Percentiles rank a stretch among this genome's conserved stretches.
Conservation (phyloP, 2,113 vertebrate genomes). For the Grammatotria lemairii region DNA sequence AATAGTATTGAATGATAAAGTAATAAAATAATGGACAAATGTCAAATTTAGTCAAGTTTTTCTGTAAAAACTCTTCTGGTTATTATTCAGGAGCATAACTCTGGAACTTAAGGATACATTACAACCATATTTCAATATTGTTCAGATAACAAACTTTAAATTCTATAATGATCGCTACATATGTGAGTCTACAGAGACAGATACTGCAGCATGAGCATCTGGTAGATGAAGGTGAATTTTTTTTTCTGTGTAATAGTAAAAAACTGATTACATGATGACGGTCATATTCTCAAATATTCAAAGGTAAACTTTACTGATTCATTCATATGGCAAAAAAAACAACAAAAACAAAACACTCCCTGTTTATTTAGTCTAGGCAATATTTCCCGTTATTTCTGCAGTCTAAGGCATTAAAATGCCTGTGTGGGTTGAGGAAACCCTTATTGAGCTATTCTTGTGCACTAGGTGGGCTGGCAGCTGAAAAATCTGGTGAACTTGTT, state of each 20-base stretch:
- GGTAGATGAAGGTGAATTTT: not conserved
- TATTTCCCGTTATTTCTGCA: not conserved
- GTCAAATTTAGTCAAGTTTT: not conserved
- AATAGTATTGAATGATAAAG: not conserved
- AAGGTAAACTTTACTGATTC: not conserved
- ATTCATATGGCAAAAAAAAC: not conserved
- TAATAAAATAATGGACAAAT: not conserved
- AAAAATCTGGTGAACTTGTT: constrained; percentile 74
- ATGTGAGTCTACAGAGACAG: not conserved
- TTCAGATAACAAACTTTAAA: not conserved
- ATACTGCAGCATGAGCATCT: not conserved
- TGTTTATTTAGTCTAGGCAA: not conserved
- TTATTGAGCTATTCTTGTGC: not conserved
- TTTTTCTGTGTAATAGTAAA: not conserved
- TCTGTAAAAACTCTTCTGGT: not conserved
- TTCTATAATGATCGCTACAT: not conserved
- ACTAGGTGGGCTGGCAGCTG: constrained; percentile 77
- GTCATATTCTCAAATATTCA: not conserved
- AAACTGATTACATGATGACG: accelerated
- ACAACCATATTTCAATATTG: not conserved
- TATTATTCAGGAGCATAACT: accelerated
- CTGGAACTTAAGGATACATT: not conserved
- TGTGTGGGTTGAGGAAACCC: not conserved
- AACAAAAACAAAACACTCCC: not conserved
- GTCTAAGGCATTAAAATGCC: not conserved